These are phyloP conservation scores for Chymomyza amoena DNA, from an alignment of 2,888 invertebrate genomes.

Conservation along the genomic window DNA sequence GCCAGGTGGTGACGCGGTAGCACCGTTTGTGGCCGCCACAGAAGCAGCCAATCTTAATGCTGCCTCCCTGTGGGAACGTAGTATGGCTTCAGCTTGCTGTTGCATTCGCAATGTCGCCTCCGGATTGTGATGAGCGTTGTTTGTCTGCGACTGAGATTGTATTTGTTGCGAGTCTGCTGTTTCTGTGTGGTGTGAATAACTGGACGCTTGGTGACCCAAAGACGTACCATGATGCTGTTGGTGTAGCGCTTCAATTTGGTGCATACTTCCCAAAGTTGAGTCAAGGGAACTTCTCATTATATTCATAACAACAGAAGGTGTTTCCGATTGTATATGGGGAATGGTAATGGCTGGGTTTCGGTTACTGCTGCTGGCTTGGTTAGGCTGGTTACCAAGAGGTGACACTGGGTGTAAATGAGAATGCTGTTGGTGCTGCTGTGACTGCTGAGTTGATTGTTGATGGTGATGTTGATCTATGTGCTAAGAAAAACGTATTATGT, in stretches of 20 bases:
- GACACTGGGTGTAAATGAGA: constrained; percentile 4
- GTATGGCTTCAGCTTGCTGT: constrained; percentile 89
- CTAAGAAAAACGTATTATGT: constrained; percentile 11
- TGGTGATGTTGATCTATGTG: constrained; percentile 28
- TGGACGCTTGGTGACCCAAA: constrained; percentile 42
- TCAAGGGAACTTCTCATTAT: constrained; percentile 81
- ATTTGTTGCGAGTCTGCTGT: constrained; percentile 28
- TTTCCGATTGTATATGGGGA: constrained; percentile 64
- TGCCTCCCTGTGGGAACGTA: constrained; percentile 92
- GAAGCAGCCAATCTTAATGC: constrained; percentile 88
- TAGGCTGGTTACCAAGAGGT: constrained; percentile 19
- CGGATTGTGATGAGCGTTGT: constrained; percentile 66
- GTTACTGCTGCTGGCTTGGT: constrained; percentile 65
- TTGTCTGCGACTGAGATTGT: constrained; percentile 59
- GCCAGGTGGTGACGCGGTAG: constrained; percentile 67
- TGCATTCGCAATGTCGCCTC: constrained; percentile 84
- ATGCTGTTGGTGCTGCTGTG: constrained; percentile 14
- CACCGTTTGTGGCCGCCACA: constrained; percentile 80
- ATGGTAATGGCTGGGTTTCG: constrained; percentile 50
- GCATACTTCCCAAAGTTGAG: constrained; percentile 48
- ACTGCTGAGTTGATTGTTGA: constrained; percentile 27
- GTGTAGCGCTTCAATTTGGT: constrained; percentile 55
- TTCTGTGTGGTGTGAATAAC: constrained; percentile 42
- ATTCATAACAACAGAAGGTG: constrained; percentile 79
- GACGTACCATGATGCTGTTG: constrained; percentile 37